Base-by-base conservation (phyloP, 1,140 invertebrate genomes). In the Saccostrea echinata region DNA sequence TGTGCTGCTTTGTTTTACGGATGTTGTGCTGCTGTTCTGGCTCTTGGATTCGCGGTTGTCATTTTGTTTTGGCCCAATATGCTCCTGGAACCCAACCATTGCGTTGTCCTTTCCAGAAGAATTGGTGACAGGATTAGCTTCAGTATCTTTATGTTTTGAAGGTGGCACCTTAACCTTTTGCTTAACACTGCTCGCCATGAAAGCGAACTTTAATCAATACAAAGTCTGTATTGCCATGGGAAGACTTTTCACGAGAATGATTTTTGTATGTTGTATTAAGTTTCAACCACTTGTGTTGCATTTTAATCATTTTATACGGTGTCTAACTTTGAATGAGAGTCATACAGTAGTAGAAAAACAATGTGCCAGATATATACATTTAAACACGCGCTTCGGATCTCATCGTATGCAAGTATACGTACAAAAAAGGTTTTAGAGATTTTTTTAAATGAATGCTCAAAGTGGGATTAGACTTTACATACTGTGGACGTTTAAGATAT, bases 181-280 rank as follows among this genome's bases (percentile, higher is more conserved):
- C 24, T 30, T 33, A 33, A 33, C 30, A 76, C 68, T 33, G 68
- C 27, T 30, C 68, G 68, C 24, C 68, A 76, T 76, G 24, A 33
- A 76, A 16, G 16, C 27, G 68, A 30, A 33, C 68, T 76, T 27
- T 12, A 76, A 0, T 76, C 8, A 12, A 76, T 27, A 16, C 27
- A 16, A 27, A 76, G 16, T 76, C 27, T 76, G 68, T 76, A 76
- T 76, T 76, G 68, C 68, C 68, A 76, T 76, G 68, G 68, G 27
- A 76, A 9, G 27, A 76, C 68, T 76, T 33, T 68, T 76, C 68
- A 27, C 27, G 16, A 76, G 24, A 76, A 76, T 13, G 68, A 27
- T 76, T 27, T 76, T 33, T 12, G 27, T 33, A 30, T 76, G 9
- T 3, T 33, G 30, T 76, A 33, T 76, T 27, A 76, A 76, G 68